These are phyloP conservation scores for Agapornis roseicollis DNA, from an alignment of 2,113 vertebrate species.

Conservation along the genomic window DNA sequence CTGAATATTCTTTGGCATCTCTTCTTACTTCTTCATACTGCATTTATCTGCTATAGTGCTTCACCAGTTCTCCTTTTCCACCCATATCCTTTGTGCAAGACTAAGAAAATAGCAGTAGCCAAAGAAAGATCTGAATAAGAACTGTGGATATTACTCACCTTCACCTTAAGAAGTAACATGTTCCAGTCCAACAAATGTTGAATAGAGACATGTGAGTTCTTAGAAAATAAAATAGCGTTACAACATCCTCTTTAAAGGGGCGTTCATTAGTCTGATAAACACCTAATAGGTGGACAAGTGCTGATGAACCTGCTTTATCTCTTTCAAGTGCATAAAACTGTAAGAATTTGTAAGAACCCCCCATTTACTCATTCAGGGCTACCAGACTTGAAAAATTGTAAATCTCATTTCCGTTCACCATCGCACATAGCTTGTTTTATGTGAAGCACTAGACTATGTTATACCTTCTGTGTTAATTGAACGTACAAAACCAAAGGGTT, in stretches of 20 bases:
- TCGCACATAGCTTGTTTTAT: neutral
- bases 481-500: neutral
- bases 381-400: neutral
- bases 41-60: neutral
- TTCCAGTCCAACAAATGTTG: neutral
- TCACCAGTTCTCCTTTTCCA: neutral
- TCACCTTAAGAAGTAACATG: neutral
- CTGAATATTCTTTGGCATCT: neutral
- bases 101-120: neutral
- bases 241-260: neutral
- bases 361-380: constrained; percentile 21
- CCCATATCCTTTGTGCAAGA: neutral
- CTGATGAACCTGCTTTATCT: constrained; percentile 28
- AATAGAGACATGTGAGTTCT: neutral
- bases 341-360: constrained; percentile 37
- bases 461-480: neutral
- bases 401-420: neutral
- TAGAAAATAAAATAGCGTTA: neutral
- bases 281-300: neutral
- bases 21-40: neutral
- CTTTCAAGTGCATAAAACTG: constrained; percentile 12
- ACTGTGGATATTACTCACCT: neutral
- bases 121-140: neutral
- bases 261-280: neutral
- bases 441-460: neutral